phyloP scores from a whole-genome alignment of 2,888 invertebrate genomes.

The Hymenopus coronatus region DNA sequence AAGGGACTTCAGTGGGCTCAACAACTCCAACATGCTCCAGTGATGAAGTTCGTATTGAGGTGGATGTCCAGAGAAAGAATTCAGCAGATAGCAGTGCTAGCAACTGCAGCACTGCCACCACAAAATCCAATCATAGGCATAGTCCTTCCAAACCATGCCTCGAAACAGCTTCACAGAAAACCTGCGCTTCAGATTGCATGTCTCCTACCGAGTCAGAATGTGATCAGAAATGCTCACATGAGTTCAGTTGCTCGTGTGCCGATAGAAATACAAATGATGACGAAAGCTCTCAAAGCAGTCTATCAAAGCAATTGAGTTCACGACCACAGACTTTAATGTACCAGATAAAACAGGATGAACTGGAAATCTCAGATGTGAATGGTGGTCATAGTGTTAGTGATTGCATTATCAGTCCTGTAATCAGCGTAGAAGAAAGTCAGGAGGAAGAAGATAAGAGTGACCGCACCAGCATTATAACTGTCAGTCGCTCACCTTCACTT shows the following conservation, averaged over 20 bases:
- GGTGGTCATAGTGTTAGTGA: not conserved
- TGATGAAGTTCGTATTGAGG: slow-evolving; percentile 34
- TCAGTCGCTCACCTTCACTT: slow-evolving; percentile 55
- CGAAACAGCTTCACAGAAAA: not conserved
- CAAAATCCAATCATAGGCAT: not conserved
- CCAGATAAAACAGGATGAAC: not conserved
- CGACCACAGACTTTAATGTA: slow-evolving; percentile 1
- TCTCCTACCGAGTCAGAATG: not conserved
- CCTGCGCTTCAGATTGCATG: not conserved
- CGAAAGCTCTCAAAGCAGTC: not conserved
- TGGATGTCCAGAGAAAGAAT: slow-evolving; percentile 27
- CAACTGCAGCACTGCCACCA: slow-evolving; percentile 18
- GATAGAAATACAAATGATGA: not conserved
- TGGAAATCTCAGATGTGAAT: not conserved
- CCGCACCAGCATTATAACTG: not conserved
- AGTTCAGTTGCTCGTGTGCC: not conserved
- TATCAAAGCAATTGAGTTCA: not conserved
- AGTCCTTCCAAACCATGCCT: not conserved
- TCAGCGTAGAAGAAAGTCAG: slow-evolving; percentile 18
- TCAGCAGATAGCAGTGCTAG: slow-evolving; percentile 32
- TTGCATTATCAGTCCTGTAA: slow-evolving; percentile 6
- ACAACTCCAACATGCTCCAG: not conserved
- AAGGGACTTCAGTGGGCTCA: not conserved
- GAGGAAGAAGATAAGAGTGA: not conserved
- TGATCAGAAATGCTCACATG: not conserved